phyloP scores from a whole-genome alignment of 30 jellyfish, hydroid and myxozoan genomes.

The Sanderia malayensis region DNA sequence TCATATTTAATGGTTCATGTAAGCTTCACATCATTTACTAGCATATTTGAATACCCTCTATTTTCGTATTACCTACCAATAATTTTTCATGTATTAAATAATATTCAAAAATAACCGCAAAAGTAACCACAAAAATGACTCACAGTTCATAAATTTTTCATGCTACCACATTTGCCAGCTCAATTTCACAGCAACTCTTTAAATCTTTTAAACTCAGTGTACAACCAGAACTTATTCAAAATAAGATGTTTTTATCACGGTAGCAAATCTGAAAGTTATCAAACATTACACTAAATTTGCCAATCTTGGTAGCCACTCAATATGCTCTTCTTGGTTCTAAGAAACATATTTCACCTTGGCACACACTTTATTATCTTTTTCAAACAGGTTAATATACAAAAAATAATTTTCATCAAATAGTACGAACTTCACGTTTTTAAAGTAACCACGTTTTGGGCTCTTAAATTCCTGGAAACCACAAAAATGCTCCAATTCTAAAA shows the following conservation, averaged over 20 bases:
- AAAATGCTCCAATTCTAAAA: background rate
- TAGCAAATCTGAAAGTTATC: background rate
- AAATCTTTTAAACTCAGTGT: background rate
- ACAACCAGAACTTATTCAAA: background rate
- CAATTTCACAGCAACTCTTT: constrained; percentile 2
- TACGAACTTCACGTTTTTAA: background rate
- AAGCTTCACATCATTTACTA: constrained; percentile 3
- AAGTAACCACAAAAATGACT: background rate
- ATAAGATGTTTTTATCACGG: background rate
- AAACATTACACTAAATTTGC: constrained; percentile 1
- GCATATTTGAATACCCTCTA: constrained; percentile 1
- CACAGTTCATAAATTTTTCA: constrained; percentile 1
- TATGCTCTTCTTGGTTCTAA: constrained; percentile 2
- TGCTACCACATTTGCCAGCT: constrained; percentile 1
- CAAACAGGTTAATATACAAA: background rate
- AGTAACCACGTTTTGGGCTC: constrained; percentile 5
- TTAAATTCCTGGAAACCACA: background rate
- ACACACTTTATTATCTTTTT: background rate
- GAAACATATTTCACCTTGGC: constrained; percentile 1
- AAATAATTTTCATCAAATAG: background rate
- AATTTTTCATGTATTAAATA: background rate
- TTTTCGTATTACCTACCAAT: background rate
- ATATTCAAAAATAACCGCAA: background rate
- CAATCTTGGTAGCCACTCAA: constrained; percentile 2
- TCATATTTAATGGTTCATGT: constrained; percentile 6